These are phyloP conservation scores for Orthosia incerta DNA, from an alignment of 2,888 invertebrate species.

Conservation along the genomic window DNA sequence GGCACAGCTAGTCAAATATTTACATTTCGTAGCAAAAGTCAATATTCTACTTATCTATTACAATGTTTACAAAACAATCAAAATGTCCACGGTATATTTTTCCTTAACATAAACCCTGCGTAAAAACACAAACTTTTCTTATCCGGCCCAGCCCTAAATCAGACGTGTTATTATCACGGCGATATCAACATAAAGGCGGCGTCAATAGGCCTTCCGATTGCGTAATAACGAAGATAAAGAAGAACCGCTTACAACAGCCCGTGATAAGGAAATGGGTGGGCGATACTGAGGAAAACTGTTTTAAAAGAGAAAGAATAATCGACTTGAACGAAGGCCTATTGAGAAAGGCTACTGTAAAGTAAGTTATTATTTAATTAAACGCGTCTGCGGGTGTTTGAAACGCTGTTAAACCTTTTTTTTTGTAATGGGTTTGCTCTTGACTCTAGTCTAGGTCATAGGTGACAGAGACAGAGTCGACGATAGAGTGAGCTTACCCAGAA, in stretches of 20 bases:
- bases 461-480: no score
- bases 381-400: neutral
- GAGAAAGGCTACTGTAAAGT: neutral
- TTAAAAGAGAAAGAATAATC: slow-evolving; percentile 16
- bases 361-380: slow-evolving; percentile 2
- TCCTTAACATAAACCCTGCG: neutral
- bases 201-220: slow-evolving; percentile 47
- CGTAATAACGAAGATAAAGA: slow-evolving; percentile 42
- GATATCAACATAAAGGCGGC: slow-evolving; percentile 52
- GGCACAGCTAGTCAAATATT: no score
- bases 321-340: neutral
- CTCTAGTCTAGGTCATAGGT: no score
- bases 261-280: slow-evolving; percentile 43
- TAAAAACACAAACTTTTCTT: slow-evolving; percentile 37
- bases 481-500: no score
- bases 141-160: slow-evolving; percentile 56
- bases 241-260: slow-evolving; percentile 19
- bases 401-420: no score
- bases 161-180: slow-evolving; percentile 62
- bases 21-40: neutral
- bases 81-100: neutral
- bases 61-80: slow-evolving; percentile 25
- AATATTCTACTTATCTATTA: neutral
- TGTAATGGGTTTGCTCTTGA: no score
- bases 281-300: slow-evolving; percentile 30